These are phyloP conservation scores for Pungitius pungitius DNA, from an alignment of 2,113 vertebrate species.

Conservation along the genomic window DNA sequence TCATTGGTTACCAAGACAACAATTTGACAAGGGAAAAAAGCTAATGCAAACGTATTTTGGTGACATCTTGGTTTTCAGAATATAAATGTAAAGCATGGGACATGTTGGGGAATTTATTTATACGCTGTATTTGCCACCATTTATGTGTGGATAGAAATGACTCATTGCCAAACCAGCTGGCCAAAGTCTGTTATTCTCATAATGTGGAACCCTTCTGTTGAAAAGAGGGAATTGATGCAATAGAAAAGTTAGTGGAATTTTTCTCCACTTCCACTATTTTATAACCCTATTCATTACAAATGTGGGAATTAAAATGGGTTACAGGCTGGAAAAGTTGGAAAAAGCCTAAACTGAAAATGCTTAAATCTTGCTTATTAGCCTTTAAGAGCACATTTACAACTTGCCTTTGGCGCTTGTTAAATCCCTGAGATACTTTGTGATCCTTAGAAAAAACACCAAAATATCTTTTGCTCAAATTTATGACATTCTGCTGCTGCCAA, in stretches of 20 bases:
- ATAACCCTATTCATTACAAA: conserved; percentile 1
- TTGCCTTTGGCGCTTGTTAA: conserved; percentile 19
- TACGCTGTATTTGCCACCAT: neutral
- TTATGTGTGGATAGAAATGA: neutral
- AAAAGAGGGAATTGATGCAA: neutral
- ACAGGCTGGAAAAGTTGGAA: neutral
- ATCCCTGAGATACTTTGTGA: conserved; percentile 24
- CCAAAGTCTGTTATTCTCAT: neutral
- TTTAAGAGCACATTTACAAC: neutral
- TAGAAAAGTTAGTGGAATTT: neutral
- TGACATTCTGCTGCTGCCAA: conserved; percentile 22
- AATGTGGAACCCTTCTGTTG: neutral
- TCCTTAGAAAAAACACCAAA: neutral
- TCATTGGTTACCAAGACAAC: neutral
- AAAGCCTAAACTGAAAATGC: neutral
- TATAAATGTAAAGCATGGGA: neutral
- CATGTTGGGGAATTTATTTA: neutral
- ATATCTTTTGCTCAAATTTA: conserved; percentile 14
- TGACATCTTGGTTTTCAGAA: neutral
- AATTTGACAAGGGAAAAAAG: neutral
- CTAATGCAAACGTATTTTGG: neutral
- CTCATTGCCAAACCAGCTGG: neutral
- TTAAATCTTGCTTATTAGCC: neutral
- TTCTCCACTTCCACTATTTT: neutral
- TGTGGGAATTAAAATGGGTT: conserved; percentile 2